Evolutionary conservation across 2,888 invertebrate species (phyloP).

Genomic region (Synergus japonicus): DNA sequence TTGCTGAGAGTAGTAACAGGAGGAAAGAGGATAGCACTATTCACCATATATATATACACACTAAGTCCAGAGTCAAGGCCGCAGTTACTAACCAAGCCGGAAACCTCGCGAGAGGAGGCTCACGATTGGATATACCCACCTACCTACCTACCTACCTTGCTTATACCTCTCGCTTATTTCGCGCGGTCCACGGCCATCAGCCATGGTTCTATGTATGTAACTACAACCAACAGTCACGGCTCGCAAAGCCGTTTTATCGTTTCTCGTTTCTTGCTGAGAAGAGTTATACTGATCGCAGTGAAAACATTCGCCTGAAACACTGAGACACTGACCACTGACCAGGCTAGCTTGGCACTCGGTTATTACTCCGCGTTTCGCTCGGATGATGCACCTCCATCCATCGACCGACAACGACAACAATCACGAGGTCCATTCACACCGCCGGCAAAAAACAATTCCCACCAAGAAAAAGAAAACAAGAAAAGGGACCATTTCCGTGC

Average conservation of each 20-base stretch:
- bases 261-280: slow-evolving; percentile 21
- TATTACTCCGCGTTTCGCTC: slow-evolving; percentile 55
- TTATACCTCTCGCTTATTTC: slow-evolving; percentile 51
- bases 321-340: slow-evolving; percentile 69
- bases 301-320: slow-evolving; percentile 69
- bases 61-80: slow-evolving; percentile 83
- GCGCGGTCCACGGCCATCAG: slow-evolving; percentile 41
- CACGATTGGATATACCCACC: slow-evolving; percentile 58
- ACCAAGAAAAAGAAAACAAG: not conserved
- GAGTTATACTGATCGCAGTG: slow-evolving; percentile 58
- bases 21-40: slow-evolving; percentile 53
- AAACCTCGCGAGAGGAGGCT: slow-evolving; percentile 64
- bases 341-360: slow-evolving; percentile 58
- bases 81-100: slow-evolving; percentile 77
- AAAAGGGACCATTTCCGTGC: too few species aligned
- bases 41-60: slow-evolving; percentile 53
- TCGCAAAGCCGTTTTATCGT: slow-evolving; percentile 32
- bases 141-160: slow-evolving; percentile 52
- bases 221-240: slow-evolving; percentile 20
- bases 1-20: slow-evolving; percentile 51
- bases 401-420: slow-evolving; percentile 42
- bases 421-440: slow-evolving; percentile 32
- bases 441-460: not conserved
- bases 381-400: slow-evolving; percentile 43
- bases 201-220: slow-evolving; percentile 28